Evolutionary conservation across 92 coral and sea anemone species (phyloP), one percentile per base, ranked within the genome.

Genomic region (Zoanthus gigantus): DNA sequence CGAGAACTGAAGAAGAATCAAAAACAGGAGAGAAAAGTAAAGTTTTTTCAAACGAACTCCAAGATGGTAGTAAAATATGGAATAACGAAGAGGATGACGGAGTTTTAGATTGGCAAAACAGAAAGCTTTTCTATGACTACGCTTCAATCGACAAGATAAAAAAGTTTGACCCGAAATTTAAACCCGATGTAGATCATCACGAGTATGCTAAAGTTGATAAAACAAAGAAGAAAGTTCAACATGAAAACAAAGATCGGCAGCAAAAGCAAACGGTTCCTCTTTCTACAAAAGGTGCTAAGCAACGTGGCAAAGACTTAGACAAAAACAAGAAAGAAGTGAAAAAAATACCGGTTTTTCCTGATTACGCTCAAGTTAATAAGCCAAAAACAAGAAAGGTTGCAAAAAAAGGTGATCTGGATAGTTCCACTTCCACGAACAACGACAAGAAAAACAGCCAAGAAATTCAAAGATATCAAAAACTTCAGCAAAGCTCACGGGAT

Each of bases 131-230:
- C 34, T 81, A 81, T 8, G 85, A 81, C 28, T 81, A 81, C 12
- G 45, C 85, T 9, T 75, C 42, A 47, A 52, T 81, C 5, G 85
- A 81, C 28, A 81, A 81, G 15, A 23, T 65, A 5, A 18, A 34
- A 81, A 54, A 67, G 17, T 17, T 77, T 30, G 67, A 77, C 63
- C 29, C 7, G 7, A 54, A 30, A 14, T 4, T 31, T 14, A 45
- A 65, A 11, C 85, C 85, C 0, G 74, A 57, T 4, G 63, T 37
- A 12, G 75, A 81, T 11, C 7, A 47, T 66, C 76, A 81, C 42
- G 71, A 58, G 23, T 81, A 81, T 66, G 75, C 85, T 23, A 63
- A 81, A 48, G 75, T 81, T 30, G 85, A 81, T 74, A 63, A 81
- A 46, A 46, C 76, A 47, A 81, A 66, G 75, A 81, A 63, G 45